A percentile compares a stretch with the other conserved stretches of the same genome.
phyloP scores from a whole-genome alignment of 2,113 vertebrate genomes.

The Forbesichthys papilliferus region DNA sequence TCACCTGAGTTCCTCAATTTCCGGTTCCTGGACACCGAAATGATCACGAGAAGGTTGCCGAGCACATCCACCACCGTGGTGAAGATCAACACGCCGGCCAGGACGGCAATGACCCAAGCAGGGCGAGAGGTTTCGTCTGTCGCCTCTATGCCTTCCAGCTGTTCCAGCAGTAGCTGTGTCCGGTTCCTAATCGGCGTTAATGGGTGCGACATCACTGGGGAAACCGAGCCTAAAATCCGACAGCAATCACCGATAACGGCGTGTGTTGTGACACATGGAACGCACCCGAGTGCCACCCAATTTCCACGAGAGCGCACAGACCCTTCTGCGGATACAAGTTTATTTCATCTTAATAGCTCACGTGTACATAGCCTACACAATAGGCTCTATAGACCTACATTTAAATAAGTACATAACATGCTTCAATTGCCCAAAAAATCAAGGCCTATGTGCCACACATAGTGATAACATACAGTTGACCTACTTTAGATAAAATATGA shows the following conservation, averaged over 20 bases:
- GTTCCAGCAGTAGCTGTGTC: slow-evolving; percentile 71
- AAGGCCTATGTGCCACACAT: slow-evolving; percentile 37
- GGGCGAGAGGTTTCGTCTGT: slow-evolving; percentile 65
- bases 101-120: slow-evolving; percentile 80
- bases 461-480: too few relatives aligned
- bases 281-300: slow-evolving; percentile 27
- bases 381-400: slow-evolving; percentile 20
- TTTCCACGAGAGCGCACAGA: slow-evolving; percentile 37
- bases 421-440: not conserved
- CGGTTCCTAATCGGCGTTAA: slow-evolving; percentile 76
- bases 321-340: slow-evolving; percentile 16
- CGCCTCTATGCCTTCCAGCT: slow-evolving; percentile 58
- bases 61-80: slow-evolving; percentile 87
- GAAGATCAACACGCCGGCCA: slow-evolving; percentile 85
- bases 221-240: slow-evolving; percentile 34
- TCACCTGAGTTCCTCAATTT: slow-evolving; percentile 88
- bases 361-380: slow-evolving; percentile 17
- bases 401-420: slow-evolving; percentile 30
- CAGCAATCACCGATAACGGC: slow-evolving; percentile 41
- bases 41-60: slow-evolving; percentile 86
- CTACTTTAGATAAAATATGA: too few relatives aligned
- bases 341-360: slow-evolving; percentile 17
- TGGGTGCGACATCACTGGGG: slow-evolving; percentile 79
- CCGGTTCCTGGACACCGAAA: slow-evolving; percentile 87
- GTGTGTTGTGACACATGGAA: slow-evolving; percentile 52